Evolutionary conservation across 2,113 vertebrate genomes (phyloP).

Genomic region (Heterotilapia buettikoferi): DNA sequence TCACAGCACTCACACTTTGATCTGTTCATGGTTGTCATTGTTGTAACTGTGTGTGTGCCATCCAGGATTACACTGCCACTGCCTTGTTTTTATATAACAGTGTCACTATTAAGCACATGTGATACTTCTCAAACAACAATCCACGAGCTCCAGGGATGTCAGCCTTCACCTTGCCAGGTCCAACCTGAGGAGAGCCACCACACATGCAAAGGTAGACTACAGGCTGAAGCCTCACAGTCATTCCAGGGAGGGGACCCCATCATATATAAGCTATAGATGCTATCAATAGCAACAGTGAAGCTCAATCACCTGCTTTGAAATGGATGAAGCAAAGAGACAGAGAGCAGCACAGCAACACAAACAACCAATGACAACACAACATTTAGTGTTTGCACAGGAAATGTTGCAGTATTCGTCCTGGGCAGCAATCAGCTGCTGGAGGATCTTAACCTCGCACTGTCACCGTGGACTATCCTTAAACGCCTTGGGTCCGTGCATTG

Average conservation of each 20-base stretch:
- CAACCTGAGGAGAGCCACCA: background rate
- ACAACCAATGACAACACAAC: background rate
- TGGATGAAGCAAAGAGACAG: background rate
- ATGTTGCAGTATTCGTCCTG: background rate
- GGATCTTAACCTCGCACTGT: background rate
- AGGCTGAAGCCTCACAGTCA: background rate
- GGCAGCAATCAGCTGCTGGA: background rate
- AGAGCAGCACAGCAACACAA: background rate
- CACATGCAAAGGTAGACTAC: background rate
- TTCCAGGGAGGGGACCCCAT: background rate
- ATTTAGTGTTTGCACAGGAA: background rate
- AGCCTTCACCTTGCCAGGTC: background rate
- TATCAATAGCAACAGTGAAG: background rate
- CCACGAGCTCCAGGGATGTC: background rate
- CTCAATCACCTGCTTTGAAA: background rate
- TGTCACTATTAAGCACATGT: background rate
- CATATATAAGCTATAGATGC: background rate
- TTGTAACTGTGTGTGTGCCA: background rate
- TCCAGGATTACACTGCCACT: background rate
- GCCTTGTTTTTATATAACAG: background rate
- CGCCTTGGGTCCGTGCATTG: background rate
- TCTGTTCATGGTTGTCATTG: background rate
- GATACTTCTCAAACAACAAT: background rate
- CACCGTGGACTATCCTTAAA: background rate
- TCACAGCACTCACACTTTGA: background rate